Evolutionary conservation across 2,888 invertebrate genomes (phyloP).

Genomic region (Nephrotoma flavescens): DNA sequence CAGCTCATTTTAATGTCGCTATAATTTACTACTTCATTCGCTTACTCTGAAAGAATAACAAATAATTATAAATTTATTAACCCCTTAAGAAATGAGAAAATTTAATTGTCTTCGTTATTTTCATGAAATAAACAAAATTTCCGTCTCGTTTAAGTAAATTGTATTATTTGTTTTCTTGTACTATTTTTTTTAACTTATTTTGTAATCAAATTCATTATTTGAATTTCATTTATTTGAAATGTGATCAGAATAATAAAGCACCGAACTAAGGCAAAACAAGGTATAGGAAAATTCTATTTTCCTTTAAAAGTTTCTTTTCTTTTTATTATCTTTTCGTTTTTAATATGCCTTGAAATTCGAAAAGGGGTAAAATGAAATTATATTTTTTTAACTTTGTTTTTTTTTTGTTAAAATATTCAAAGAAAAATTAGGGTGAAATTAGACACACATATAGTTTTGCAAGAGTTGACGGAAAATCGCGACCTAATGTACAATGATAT

Average conservation of each 20-base stretch:
- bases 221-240: neutral
- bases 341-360: neutral
- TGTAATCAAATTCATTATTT: neutral
- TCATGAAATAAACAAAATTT: neutral
- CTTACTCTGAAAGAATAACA: neutral
- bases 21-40: neutral
- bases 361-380: neutral
- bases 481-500: neutral
- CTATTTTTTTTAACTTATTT: neutral
- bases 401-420: neutral
- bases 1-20: too few relatives aligned
- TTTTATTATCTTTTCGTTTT: neutral
- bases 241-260: neutral
- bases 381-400: neutral
- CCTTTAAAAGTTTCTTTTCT: neutral
- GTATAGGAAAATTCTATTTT: neutral
- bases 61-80: neutral
- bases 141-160: neutral
- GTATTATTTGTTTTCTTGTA: neutral
- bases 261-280: neutral
- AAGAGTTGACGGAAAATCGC: neutral
- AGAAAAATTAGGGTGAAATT: neutral
- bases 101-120: neutral
- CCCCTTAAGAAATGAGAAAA: neutral
- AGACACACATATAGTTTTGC: neutral